A percentile compares a stretch with the other conserved stretches of the same genome.
These are phyloP conservation scores for Adela reaumurella DNA, from an alignment of 2,888 invertebrate species.

Conservation along the genomic window DNA sequence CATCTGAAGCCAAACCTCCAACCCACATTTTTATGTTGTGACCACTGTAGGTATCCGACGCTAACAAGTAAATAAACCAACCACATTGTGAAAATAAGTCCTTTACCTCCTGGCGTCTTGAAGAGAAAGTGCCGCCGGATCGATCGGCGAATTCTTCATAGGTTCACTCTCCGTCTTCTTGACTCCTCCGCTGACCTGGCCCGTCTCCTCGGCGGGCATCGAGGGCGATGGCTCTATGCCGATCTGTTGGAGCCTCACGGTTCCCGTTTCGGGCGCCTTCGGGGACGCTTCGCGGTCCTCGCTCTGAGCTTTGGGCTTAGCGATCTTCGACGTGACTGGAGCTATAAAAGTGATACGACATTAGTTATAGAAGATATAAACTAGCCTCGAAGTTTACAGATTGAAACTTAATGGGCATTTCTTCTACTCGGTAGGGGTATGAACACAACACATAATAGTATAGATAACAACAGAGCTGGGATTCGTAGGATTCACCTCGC, in stretches of 20 bases:
- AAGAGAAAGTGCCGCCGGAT: slow-evolving; percentile 48
- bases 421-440: too few relatives aligned
- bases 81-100: too few relatives aligned
- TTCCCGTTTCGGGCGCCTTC: slow-evolving; percentile 32
- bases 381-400: too few relatives aligned
- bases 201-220: slow-evolving; percentile 18
- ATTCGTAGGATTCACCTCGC: too few relatives aligned
- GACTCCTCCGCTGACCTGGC: slow-evolving; percentile 27
- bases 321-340: slow-evolving; percentile 42
- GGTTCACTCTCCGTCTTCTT: slow-evolving; percentile 57
- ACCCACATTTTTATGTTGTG: too few relatives aligned
- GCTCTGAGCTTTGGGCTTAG: slow-evolving; percentile 47
- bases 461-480: too few relatives aligned
- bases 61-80: too few relatives aligned
- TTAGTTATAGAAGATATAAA: too few relatives aligned
- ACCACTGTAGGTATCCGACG: too few relatives aligned
- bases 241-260: slow-evolving; percentile 47
- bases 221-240: slow-evolving; percentile 43
- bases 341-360: neutral
- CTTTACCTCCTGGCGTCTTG: slow-evolving; percentile 52
- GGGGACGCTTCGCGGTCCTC: slow-evolving; percentile 41
- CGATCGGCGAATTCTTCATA: slow-evolving; percentile 36
- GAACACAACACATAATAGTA: too few relatives aligned
- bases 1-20: too few relatives aligned
- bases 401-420: too few relatives aligned